Percentiles rank a stretch among this genome's conserved stretches.
These are phyloP conservation scores for Dinomys branickii DNA, from an alignment of 2,113 vertebrate genomes.

Conservation along the genomic window DNA sequence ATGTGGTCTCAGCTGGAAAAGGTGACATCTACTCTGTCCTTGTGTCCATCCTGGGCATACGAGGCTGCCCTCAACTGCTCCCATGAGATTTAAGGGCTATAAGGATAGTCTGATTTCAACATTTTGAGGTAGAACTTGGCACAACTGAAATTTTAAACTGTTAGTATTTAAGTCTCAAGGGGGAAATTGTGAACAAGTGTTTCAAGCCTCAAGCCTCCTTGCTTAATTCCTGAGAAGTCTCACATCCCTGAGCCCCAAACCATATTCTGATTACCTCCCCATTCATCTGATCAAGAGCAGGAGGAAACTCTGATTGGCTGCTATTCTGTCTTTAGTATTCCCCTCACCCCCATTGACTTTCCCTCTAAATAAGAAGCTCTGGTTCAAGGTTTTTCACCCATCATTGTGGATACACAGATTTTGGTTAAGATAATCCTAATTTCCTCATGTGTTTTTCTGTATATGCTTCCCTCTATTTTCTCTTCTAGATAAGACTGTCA, in stretches of 20 bases:
- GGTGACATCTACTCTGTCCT: constrained; percentile 72
- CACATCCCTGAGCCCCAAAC: not conserved
- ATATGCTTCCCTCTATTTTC: not conserved
- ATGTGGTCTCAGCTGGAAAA: constrained; percentile 87
- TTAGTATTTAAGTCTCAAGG: not conserved
- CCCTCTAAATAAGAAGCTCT: not conserved
- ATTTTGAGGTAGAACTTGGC: not conserved
- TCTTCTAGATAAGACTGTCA: not conserved
- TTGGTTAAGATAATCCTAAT: not conserved
- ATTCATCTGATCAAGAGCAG: not conserved
- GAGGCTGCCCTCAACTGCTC: not conserved
- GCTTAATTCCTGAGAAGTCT: not conserved
- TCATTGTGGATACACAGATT: not conserved
- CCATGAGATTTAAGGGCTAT: not conserved
- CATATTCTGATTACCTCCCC: not conserved
- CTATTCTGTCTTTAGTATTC: not conserved
- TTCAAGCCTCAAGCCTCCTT: not conserved
- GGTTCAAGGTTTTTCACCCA: not conserved
- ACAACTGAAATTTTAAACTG: not conserved
- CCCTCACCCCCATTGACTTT: fast-evolving
- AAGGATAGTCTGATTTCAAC: not conserved
- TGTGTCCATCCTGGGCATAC: not conserved
- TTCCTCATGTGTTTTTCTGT: not conserved
- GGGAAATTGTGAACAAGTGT: not conserved
- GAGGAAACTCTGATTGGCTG: not conserved